A percentile compares a stretch with the other conserved stretches of the same genome.
phyloP scores from a whole-genome alignment of 2,888 invertebrate species.

The Cheilosia impressa region DNA sequence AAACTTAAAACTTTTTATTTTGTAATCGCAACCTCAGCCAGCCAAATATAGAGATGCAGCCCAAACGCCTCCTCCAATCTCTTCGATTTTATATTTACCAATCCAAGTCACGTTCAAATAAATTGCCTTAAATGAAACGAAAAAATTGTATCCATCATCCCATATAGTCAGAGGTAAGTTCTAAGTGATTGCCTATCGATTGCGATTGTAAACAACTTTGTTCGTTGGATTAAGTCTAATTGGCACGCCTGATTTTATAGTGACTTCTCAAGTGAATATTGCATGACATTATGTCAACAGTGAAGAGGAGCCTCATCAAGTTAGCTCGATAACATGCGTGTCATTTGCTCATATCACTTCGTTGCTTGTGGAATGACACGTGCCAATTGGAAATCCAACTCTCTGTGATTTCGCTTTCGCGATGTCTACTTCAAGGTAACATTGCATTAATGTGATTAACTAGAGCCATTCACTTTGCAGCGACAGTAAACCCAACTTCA shows the following conservation, averaged over 20 bases:
- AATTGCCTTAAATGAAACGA: slow-evolving; percentile 29
- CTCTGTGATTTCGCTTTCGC: not conserved
- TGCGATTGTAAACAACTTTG: slow-evolving; percentile 34
- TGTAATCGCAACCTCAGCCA: not conserved
- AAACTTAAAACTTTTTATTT: not conserved
- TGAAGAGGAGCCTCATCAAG: not conserved
- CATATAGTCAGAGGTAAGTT: slow-evolving; percentile 1
- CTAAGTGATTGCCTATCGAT: slow-evolving; percentile 51
- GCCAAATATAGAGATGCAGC: not conserved
- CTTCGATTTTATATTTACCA: not conserved
- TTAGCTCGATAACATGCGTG: slow-evolving; percentile 4
- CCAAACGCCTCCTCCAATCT: slow-evolving; percentile 7
- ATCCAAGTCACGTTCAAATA: slow-evolving; percentile 14
- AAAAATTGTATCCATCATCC: slow-evolving; percentile 19
- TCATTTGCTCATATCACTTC: slow-evolving; percentile 3
- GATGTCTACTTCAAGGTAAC: not conserved
- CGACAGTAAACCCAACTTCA: not conserved
- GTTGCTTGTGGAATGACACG: not conserved
- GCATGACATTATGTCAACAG: slow-evolving; percentile 42
- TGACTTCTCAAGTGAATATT: slow-evolving; percentile 29
- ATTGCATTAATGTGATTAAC: slow-evolving; percentile 8
- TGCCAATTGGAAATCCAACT: not conserved
- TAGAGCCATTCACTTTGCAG: slow-evolving; percentile 5
- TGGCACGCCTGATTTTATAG: slow-evolving; percentile 25
- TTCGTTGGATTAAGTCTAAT: slow-evolving; percentile 21